phyloP scores from a whole-genome alignment of 2,888 invertebrate species.

The Calephelis perditalis region DNA sequence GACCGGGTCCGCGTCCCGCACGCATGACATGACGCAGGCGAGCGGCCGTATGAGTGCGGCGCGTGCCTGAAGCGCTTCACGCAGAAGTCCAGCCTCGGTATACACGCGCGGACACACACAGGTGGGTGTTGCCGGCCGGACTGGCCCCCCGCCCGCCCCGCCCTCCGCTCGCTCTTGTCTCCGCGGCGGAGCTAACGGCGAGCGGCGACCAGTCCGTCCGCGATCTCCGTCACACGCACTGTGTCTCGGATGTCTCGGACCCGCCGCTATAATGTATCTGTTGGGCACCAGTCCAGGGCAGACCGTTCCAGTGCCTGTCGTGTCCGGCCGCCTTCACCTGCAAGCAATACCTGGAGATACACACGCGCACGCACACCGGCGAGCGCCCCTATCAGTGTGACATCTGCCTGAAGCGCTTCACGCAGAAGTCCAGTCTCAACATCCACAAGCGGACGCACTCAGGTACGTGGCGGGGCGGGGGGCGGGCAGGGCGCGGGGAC shows the following conservation, averaged over 20 bases:
- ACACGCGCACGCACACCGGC: conserved; percentile 79
- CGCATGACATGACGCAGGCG: conserved; percentile 79
- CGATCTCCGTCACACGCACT: conserved; percentile 65
- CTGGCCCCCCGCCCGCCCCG: conserved; percentile 63
- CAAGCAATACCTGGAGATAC: conserved; percentile 81
- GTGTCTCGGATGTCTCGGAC: conserved; percentile 51
- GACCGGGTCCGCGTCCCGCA: conserved; percentile 69
- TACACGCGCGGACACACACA: conserved; percentile 88
- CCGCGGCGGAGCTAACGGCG: conserved; percentile 66
- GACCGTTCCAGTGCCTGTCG: conserved; percentile 80
- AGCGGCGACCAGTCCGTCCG: conserved; percentile 73
- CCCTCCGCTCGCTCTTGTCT: conserved; percentile 46
- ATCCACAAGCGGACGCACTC: conserved; percentile 89
- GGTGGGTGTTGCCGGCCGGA: conserved; percentile 77
- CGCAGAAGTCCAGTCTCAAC: conserved; percentile 89
- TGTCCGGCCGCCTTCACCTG: conserved; percentile 79
- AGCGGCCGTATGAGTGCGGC: conserved; percentile 83
- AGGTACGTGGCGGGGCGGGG: conserved; percentile 59
- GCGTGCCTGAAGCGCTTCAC: conserved; percentile 88
- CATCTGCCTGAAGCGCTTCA: conserved; percentile 87
- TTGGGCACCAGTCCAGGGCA: conserved; percentile 78
- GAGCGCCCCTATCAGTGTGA: conserved; percentile 83
- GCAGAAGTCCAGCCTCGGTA: conserved; percentile 89
- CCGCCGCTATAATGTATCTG: conserved; percentile 73
- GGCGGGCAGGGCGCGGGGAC: conserved; percentile 30